Conservation (phyloP, 2,888 invertebrate species). For the Barypeithes pellucidus region DNA sequence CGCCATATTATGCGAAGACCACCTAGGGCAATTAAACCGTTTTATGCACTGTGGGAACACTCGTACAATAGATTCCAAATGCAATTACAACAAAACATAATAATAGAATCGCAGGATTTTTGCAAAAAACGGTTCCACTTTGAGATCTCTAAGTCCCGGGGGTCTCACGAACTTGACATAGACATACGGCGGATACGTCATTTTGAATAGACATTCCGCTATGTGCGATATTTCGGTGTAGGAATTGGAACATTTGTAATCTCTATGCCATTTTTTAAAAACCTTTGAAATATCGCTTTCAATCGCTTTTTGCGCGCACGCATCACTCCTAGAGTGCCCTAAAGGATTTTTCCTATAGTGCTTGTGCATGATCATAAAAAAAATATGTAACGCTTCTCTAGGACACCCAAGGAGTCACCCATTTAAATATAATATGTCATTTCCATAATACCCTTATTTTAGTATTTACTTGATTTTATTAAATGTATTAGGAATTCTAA, state of each 20-base stretch:
- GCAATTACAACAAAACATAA: slow-evolving; percentile 28
- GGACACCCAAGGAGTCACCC: too few relatives aligned
- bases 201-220: background rate
- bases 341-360: too few relatives aligned
- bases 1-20: slow-evolving; percentile 21
- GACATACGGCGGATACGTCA: slow-evolving; percentile 25
- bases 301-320: too few relatives aligned
- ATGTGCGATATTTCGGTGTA: background rate
- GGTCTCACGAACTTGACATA: slow-evolving; percentile 37
- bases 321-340: too few relatives aligned
- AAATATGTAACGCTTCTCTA: too few relatives aligned
- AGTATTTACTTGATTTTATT: too few relatives aligned
- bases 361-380: too few relatives aligned
- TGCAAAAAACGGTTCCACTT: slow-evolving; percentile 32
- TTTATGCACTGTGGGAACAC: slow-evolving; percentile 21
- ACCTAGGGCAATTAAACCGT: slow-evolving; percentile 18
- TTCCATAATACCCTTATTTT: too few relatives aligned
- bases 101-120: slow-evolving; percentile 21
- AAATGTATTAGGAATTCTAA: too few relatives aligned
- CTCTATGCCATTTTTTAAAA: too few relatives aligned
- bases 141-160: slow-evolving; percentile 17
- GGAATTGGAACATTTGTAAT: background rate
- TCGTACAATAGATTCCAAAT: slow-evolving; percentile 10
- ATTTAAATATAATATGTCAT: too few relatives aligned
- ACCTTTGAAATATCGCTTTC: too few relatives aligned